These are phyloP conservation scores for Botia kubotai DNA, from an alignment of 2,797 vertebrate genomes.

Conservation along the genomic window DNA sequence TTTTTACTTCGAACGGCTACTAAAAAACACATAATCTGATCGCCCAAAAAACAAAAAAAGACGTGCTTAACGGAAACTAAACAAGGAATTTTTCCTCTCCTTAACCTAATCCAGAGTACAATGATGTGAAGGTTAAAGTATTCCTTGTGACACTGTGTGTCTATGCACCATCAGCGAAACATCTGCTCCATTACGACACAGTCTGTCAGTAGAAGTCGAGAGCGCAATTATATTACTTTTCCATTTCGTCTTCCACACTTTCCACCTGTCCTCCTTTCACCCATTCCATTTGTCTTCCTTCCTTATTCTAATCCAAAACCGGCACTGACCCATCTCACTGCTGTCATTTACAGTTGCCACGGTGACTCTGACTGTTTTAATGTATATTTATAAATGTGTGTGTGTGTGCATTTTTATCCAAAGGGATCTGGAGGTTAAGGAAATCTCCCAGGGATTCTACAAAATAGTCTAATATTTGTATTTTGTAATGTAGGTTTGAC, in stretches of 20 bases:
- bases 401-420: too few relatives aligned
- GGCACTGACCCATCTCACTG: slow-evolving; percentile 10
- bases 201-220: slow-evolving; percentile 34
- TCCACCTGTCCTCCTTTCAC: slow-evolving; percentile 53
- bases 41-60: neutral
- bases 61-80: neutral
- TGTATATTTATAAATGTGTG: slow-evolving; percentile 20
- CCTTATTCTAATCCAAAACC: slow-evolving; percentile 39
- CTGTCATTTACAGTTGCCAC: slow-evolving; percentile 27
- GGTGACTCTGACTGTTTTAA: slow-evolving; percentile 2
- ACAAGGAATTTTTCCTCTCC: neutral
- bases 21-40: neutral
- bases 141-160: slow-evolving; percentile 37
- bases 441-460: slow-evolving; percentile 1
- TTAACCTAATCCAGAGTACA: slow-evolving; percentile 25
- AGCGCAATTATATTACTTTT: slow-evolving; percentile 53
- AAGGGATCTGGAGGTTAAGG: too few relatives aligned
- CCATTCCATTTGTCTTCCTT: slow-evolving; percentile 41
- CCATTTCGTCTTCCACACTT: slow-evolving; percentile 55
- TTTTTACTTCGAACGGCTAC: neutral
- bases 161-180: slow-evolving; percentile 58
- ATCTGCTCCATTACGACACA: slow-evolving; percentile 69
- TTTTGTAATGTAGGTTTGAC: slow-evolving; percentile 1
- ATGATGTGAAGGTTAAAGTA: slow-evolving; percentile 37
- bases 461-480: too few relatives aligned